phyloP scores from a whole-genome alignment of 2,797 vertebrate species.

The Hydrolagus colliei region DNA sequence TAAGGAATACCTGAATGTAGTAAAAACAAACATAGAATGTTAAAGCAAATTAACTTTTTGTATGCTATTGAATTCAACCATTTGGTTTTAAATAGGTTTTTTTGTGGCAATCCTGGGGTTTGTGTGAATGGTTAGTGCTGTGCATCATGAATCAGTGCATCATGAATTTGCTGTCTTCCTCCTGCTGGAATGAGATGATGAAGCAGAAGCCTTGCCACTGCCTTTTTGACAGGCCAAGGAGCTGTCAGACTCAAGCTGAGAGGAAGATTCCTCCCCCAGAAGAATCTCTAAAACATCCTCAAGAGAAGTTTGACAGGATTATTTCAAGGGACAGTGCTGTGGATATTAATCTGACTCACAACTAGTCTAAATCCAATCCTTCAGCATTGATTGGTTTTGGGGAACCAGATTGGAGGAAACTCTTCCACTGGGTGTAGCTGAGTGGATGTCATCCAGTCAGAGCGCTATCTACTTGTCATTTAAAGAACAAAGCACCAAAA shows the following conservation, averaged over 20 bases:
- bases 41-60: not conserved
- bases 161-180: not conserved
- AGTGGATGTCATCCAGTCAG: constrained; percentile 15
- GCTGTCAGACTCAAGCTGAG: constrained; percentile 21
- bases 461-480: not conserved
- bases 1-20: not conserved
- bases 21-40: not conserved
- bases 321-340: constrained; percentile 1
- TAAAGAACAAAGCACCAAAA: not conserved
- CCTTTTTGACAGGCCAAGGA: constrained; percentile 2
- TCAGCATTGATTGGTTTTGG: not conserved
- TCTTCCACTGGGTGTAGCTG: not conserved
- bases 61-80: not conserved
- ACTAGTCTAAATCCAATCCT: constrained; percentile 1
- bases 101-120: not conserved
- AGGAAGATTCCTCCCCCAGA: constrained; percentile 2
- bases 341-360: constrained; percentile 26
- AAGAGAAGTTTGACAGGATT: not conserved
- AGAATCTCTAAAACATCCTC: constrained; percentile 15
- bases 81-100: not conserved
- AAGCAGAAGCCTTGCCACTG: not conserved
- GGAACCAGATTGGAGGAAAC: not conserved
- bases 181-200: not conserved
- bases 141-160: not conserved
- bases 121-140: not conserved